These are phyloP conservation scores for Aelia acuminata DNA, from an alignment of 2,888 invertebrate species.

Conservation along the genomic window DNA sequence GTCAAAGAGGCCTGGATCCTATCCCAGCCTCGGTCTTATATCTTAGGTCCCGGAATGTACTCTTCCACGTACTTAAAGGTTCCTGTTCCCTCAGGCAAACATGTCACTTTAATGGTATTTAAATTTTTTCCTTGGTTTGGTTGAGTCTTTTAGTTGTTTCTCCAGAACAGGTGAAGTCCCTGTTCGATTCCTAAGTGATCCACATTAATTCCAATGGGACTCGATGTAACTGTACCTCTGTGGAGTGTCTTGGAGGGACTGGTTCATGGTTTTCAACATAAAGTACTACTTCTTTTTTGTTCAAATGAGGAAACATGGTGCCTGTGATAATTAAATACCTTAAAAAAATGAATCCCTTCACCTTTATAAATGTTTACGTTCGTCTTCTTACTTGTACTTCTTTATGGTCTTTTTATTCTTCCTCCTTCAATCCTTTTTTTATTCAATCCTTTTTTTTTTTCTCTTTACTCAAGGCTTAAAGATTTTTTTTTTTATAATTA, in stretches of 20 bases:
- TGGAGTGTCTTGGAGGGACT: not conserved
- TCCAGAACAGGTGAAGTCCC: not conserved
- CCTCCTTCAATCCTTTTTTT: no score
- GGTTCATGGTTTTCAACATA: not conserved
- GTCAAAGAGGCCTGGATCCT: not conserved
- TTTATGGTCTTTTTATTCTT: no score
- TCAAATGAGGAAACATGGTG: not conserved
- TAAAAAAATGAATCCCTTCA: not conserved
- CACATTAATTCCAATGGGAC: not conserved
- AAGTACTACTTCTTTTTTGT: not conserved
- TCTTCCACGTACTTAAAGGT: not conserved
- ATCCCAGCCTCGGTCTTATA: not conserved
- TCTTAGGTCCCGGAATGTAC: not conserved
- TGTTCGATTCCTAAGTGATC: not conserved
- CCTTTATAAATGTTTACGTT: not conserved
- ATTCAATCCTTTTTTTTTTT: no score
- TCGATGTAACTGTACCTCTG: conserved; percentile 1
- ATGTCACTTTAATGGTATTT: conserved; percentile 10
- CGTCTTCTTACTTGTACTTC: not conserved
- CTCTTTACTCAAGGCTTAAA: no score
- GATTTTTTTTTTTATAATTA: no score
- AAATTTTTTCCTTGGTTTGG: not conserved
- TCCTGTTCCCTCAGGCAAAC: conserved; percentile 10
- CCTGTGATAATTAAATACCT: not conserved
- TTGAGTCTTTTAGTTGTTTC: not conserved